These are phyloP conservation scores for Neoseiulus cucumeris DNA, from an alignment of 1,140 invertebrate species.

Conservation along the genomic window DNA sequence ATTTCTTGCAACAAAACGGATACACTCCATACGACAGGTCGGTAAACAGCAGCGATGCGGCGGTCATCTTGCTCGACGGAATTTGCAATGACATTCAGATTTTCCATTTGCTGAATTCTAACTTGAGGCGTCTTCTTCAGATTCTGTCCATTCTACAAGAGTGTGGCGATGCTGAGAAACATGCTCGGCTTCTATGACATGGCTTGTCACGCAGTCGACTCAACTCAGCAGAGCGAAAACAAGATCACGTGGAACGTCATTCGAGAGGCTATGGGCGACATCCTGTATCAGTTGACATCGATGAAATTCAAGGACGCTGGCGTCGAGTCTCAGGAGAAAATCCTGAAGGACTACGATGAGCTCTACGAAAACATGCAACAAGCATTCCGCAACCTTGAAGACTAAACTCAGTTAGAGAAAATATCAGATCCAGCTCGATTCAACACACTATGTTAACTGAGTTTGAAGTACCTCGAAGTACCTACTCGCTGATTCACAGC, in stretches of 20 bases:
- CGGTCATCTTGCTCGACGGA: too few relatives aligned
- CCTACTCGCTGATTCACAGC: too few relatives aligned
- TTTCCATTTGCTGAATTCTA: too few relatives aligned
- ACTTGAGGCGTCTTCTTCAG: too few relatives aligned
- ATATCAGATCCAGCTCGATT: too few relatives aligned
- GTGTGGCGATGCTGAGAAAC: slow-evolving; percentile 92
- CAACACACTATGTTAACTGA: too few relatives aligned
- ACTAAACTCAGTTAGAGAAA: slow-evolving; percentile 39
- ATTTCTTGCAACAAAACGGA: slow-evolving; percentile 97
- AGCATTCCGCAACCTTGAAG: slow-evolving; percentile 95
- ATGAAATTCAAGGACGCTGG: slow-evolving; percentile 99
- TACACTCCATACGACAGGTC: slow-evolving; percentile 80
- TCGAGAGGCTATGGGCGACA: slow-evolving; percentile 82
- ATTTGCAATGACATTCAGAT: too few relatives aligned
- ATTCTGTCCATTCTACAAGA: slow-evolving; percentile 99
- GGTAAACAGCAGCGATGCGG: too few relatives aligned
- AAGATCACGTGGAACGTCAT: slow-evolving; percentile 98
- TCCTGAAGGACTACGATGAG: slow-evolving; percentile 88
- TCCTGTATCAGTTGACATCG: slow-evolving; percentile 88
- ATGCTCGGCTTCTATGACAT: slow-evolving; percentile 98
- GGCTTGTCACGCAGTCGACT: slow-evolving; percentile 88
- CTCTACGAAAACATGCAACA: slow-evolving; percentile 83
- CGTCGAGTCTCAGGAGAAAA: slow-evolving; percentile 91
- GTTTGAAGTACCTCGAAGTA: too few relatives aligned
- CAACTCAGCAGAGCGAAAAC: slow-evolving; percentile 94